phyloP scores from a whole-genome alignment of 2,888 invertebrate species.

The Craniophora ligustri region DNA sequence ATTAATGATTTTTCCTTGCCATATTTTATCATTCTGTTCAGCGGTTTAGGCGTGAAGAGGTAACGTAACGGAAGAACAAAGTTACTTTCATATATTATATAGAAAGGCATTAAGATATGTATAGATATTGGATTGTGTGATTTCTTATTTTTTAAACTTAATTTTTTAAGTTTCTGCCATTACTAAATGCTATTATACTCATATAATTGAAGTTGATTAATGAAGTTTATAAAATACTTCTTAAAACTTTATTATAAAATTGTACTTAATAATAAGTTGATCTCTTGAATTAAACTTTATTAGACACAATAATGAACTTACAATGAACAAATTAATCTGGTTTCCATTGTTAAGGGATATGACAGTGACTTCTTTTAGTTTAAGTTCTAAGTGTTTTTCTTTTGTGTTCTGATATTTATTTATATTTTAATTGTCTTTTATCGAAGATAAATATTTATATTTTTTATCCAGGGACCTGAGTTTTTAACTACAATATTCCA shows the following conservation, averaged over 20 bases:
- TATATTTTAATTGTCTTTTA: conserved; percentile 26
- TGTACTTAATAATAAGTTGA: conserved; percentile 47
- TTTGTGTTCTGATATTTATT: conserved; percentile 31
- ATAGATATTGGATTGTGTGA: conserved; percentile 40
- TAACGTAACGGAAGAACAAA: too few relatives aligned
- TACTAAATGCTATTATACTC: conserved; percentile 41
- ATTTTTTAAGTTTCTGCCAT: conserved; percentile 40
- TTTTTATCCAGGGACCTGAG: conserved; percentile 65
- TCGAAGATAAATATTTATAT: conserved; percentile 5
- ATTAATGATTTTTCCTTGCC: too few relatives aligned
- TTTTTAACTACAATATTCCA: conserved; percentile 71
- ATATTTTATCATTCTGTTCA: too few relatives aligned
- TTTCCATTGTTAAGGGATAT: conserved; percentile 34
- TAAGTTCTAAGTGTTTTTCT: conserved; percentile 34
- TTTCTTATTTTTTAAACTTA: conserved; percentile 27
- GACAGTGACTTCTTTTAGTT: too few relatives aligned
- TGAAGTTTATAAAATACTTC: conserved; percentile 12
- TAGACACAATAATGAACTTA: conserved; percentile 18
- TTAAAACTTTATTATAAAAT: conserved; percentile 8
- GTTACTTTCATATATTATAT: too few relatives aligned
- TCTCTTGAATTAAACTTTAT: conserved; percentile 38
- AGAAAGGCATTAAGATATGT: conserved; percentile 43
- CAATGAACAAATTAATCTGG: conserved; percentile 20
- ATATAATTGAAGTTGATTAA: conserved; percentile 10
- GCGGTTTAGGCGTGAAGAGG: too few relatives aligned